Percentiles rank a stretch among this genome's conserved stretches.
Conservation (phyloP, 2,113 vertebrate genomes). For the Tamias sibiricus region DNA sequence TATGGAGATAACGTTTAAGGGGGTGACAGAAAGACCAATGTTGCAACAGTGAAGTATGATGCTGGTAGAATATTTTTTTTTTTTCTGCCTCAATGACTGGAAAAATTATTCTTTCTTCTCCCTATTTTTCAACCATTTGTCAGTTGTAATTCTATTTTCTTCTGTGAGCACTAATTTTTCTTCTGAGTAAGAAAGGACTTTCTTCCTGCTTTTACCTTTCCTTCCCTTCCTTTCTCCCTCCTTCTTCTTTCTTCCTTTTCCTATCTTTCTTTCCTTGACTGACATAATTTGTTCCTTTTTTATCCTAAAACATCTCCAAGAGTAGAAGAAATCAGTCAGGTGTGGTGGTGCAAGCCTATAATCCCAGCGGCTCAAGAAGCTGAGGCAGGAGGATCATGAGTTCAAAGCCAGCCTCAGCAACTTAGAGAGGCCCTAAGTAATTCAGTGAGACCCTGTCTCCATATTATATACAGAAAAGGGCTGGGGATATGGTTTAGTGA, state of each 20-base stretch:
- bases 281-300: background rate
- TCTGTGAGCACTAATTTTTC: background rate
- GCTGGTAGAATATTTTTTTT: background rate
- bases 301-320: background rate
- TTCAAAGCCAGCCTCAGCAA: no score
- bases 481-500: no score
- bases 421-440: no score
- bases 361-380: no score
- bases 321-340: background rate
- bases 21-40: background rate
- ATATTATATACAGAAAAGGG: no score
- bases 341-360: no score
- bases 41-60: background rate
- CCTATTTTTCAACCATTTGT: background rate
- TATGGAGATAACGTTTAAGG: background rate
- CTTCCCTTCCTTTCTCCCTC: no score
- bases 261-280: background rate
- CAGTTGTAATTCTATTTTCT: conserved; percentile 2
- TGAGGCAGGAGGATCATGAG: no score
- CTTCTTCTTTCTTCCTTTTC: background rate
- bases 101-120: conserved; percentile 33
- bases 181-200: background rate
- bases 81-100: background rate
- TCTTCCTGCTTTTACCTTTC: no score
- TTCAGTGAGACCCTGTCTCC: no score